These are phyloP conservation scores for Daboia siamensis DNA, from an alignment of 2,113 vertebrate species.

Conservation along the genomic window DNA sequence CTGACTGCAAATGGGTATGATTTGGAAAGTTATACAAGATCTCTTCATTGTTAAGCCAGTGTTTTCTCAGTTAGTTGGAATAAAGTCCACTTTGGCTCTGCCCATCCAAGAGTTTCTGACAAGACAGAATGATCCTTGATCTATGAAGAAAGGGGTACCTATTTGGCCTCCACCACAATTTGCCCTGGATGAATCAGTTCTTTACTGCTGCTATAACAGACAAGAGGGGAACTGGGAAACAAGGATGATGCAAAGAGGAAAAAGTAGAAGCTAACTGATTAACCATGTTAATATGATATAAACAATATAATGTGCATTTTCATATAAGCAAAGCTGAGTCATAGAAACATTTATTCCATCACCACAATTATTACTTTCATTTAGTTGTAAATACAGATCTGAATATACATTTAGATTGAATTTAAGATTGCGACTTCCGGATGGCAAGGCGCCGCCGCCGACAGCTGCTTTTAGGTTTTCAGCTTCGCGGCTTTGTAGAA, in stretches of 20 bases:
- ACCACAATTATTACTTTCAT: constrained; percentile 39
- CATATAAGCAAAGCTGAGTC: neutral
- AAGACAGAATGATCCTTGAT: neutral
- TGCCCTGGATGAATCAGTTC: neutral
- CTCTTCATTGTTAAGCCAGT: neutral
- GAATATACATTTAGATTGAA: constrained; percentile 48
- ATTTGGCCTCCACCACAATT: neutral
- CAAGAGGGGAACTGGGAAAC: neutral
- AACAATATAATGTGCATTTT: constrained; percentile 2
- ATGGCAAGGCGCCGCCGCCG: too few species aligned
- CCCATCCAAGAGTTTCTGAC: neutral
- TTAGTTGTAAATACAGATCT: constrained; percentile 44
- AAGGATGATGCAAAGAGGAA: neutral
- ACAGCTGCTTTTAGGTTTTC: too few species aligned
- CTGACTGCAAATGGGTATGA: neutral
- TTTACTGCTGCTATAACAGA: neutral
- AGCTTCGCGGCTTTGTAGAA: too few species aligned
- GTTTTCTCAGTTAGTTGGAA: neutral
- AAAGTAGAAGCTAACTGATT: too few species aligned
- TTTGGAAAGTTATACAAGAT: neutral
- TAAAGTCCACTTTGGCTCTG: neutral
- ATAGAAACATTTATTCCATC: neutral
- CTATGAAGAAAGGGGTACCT: neutral
- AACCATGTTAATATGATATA: constrained; percentile 7
- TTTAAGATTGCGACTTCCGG: constrained; percentile 48